These are phyloP conservation scores for human DNA, from an alignment of 2,113 vertebrate species.

Conservation along the genomic window DNA sequence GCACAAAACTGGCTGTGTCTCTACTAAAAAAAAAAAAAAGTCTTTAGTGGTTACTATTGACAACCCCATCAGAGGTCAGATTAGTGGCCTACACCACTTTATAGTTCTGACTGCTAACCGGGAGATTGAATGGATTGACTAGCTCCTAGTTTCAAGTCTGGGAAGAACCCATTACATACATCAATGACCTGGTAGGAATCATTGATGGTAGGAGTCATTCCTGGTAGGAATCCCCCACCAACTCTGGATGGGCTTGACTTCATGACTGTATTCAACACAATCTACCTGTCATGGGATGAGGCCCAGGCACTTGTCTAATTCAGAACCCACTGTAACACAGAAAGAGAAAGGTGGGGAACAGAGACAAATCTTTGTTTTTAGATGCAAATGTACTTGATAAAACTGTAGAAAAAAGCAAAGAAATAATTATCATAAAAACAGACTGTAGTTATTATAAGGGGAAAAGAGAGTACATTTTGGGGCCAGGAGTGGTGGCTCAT, in stretches of 20 bases:
- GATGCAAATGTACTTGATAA: background rate
- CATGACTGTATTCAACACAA: background rate
- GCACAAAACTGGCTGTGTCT: background rate
- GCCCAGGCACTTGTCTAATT: background rate
- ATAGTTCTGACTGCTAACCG: background rate
- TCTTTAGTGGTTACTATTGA: background rate
- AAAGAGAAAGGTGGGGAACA: background rate
- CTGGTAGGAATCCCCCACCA: background rate
- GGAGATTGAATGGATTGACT: background rate
- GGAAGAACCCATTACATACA: background rate
- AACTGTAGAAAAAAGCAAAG: background rate
- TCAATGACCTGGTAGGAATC: background rate
- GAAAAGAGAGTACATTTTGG: background rate
- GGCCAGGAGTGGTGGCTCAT: too few relatives aligned
- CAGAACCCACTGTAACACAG: background rate
- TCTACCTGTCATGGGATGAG: too few relatives aligned
- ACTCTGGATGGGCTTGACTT: background rate
- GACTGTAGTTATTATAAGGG: background rate
- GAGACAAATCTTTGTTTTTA: background rate
- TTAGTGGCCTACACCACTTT: background rate
- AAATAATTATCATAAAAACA: background rate
- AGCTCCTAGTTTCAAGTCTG: background rate
- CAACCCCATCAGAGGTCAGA: background rate
- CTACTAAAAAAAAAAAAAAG: background rate
- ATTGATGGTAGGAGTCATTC: background rate